Conservation (phyloP, 2,113 vertebrate genomes). For the Equus quagga region DNA sequence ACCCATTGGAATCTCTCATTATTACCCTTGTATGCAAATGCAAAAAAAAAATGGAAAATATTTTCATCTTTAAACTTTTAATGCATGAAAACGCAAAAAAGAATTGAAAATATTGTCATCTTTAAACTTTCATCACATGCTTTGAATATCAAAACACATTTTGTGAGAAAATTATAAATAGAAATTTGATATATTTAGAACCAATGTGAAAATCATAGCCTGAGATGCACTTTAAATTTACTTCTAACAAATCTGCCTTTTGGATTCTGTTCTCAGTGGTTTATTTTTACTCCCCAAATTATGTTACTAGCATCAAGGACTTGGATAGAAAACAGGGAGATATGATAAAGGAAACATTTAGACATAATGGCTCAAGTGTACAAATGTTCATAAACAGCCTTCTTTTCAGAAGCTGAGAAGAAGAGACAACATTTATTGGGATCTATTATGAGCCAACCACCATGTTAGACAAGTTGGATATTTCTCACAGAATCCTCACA, state of each 20-base stretch:
- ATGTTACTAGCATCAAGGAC: conserved; percentile 68
- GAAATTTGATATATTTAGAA: conserved; percentile 81
- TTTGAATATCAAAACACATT: conserved; percentile 79
- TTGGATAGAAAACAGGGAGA: conserved; percentile 34
- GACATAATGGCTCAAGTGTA: conserved; percentile 33
- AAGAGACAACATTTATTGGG: background rate
- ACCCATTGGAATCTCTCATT: background rate
- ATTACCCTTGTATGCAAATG: background rate
- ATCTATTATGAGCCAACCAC: background rate
- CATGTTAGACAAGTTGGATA: background rate
- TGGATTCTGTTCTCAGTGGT: conserved; percentile 50
- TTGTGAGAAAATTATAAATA: conserved; percentile 79
- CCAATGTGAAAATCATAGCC: conserved; percentile 74
- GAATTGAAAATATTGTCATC: conserved; percentile 78
- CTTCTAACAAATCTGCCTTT: conserved; percentile 71
- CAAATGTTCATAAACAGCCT: conserved; percentile 53
- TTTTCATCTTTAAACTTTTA: conserved; percentile 71
- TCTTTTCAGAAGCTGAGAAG: conserved; percentile 14
- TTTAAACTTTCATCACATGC: conserved; percentile 65
- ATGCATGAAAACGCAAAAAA: conserved; percentile 61
- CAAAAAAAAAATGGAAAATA: conserved; percentile 42
- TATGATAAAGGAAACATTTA: conserved; percentile 52
- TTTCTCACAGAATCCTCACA: background rate
- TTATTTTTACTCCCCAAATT: conserved; percentile 70
- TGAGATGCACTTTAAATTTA: conserved; percentile 71